Evolutionary conservation across 2,888 invertebrate genomes (phyloP).

Genomic region (Keiferia lycopersicella): DNA sequence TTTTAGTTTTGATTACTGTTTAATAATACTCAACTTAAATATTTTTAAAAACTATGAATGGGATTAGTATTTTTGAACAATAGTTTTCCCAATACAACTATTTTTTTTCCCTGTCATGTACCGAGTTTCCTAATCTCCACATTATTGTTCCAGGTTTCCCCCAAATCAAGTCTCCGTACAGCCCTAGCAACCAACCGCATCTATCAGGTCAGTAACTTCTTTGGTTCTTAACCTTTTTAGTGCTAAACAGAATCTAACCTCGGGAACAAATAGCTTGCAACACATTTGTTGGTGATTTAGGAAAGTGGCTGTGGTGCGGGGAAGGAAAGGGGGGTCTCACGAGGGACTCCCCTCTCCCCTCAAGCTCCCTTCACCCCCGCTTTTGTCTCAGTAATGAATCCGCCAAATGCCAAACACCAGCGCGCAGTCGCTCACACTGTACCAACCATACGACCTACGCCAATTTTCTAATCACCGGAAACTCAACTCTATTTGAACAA

Average conservation of each 20-base stretch:
- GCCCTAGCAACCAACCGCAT: slow-evolving; percentile 81
- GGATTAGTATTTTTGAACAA: too few species aligned
- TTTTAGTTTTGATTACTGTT: too few species aligned
- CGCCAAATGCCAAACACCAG: slow-evolving; percentile 75
- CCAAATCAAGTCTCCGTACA: slow-evolving; percentile 85
- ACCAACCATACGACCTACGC: slow-evolving; percentile 62
- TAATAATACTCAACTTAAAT: too few species aligned
- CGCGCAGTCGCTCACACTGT: slow-evolving; percentile 61
- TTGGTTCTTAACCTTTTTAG: neutral
- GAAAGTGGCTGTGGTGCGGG: slow-evolving; percentile 66
- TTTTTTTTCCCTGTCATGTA: too few species aligned
- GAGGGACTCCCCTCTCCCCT: slow-evolving; percentile 33
- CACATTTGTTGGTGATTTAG: slow-evolving; percentile 75
- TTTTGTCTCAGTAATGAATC: slow-evolving; percentile 80
- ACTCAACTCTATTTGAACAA: slow-evolving; percentile 45
- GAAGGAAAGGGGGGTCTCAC: slow-evolving; percentile 39
- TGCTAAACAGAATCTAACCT: slow-evolving; percentile 22
- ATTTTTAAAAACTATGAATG: too few species aligned
- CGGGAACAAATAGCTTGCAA: slow-evolving; percentile 56
- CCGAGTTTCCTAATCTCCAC: too few species aligned
- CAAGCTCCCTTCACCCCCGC: slow-evolving; percentile 40
- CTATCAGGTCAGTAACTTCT: slow-evolving; percentile 73
- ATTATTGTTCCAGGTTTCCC: slow-evolving; percentile 81
- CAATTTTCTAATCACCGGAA: slow-evolving; percentile 53
- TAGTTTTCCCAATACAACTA: too few species aligned